A percentile compares a stretch with the other conserved stretches of the same genome.
These are phyloP conservation scores for Panorpa germanica DNA, from an alignment of 2,888 invertebrate species.

Conservation along the genomic window DNA sequence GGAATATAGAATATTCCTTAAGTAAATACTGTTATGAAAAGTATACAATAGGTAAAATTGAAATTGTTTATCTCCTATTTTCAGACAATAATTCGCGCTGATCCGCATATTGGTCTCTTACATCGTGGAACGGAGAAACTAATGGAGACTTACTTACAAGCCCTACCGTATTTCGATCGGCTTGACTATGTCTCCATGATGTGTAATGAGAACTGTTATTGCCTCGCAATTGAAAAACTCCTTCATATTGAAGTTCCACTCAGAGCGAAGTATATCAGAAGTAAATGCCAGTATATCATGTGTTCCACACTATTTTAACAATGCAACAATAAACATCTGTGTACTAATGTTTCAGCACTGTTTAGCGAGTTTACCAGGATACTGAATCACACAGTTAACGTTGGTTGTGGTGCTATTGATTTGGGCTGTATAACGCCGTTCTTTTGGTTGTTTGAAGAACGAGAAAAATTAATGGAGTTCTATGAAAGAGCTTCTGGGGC, in stretches of 20 bases:
- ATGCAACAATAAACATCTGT: too few species aligned
- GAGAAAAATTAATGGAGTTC: constrained; percentile 72
- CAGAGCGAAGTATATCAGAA: constrained; percentile 62
- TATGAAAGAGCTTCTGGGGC: constrained; percentile 70
- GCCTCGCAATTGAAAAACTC: constrained; percentile 65
- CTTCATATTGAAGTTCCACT: constrained; percentile 57
- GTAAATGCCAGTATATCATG: too few species aligned
- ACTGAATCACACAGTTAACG: constrained; percentile 60
- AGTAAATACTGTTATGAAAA: too few species aligned
- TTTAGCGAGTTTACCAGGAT: constrained; percentile 60
- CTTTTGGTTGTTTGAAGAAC: constrained; percentile 82
- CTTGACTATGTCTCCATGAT: constrained; percentile 75
- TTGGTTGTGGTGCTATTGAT: constrained; percentile 58
- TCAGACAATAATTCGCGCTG: constrained; percentile 57
- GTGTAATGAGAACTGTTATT: constrained; percentile 61
- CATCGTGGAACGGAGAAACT: constrained; percentile 83
- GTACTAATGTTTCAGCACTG: too few species aligned
- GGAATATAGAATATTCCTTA: too few species aligned
- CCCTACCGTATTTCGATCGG: constrained; percentile 71
- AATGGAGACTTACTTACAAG: constrained; percentile 75
- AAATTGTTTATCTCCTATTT: too few species aligned
- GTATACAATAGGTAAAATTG: too few species aligned
- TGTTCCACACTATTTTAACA: too few species aligned
- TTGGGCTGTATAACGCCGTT: constrained; percentile 76
- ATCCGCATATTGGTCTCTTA: constrained; percentile 72